phyloP scores from a whole-genome alignment of 2,888 invertebrate species.

The Monopis laevigella region DNA sequence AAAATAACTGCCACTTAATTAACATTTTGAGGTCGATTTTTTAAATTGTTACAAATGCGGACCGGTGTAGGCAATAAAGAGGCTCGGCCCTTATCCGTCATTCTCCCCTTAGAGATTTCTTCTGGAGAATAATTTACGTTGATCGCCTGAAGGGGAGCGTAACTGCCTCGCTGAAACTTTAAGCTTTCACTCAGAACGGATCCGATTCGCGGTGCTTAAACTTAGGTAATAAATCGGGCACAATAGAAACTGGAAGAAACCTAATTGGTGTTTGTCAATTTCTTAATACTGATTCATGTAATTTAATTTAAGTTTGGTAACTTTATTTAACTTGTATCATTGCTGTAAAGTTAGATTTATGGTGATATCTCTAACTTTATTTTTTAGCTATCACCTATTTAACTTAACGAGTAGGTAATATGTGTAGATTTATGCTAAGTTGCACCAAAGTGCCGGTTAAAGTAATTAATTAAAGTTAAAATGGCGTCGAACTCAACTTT shows the following conservation, averaged over 20 bases:
- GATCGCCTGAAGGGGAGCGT: slow-evolving; percentile 62
- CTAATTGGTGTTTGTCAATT: slow-evolving; percentile 16
- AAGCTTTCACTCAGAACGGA: slow-evolving; percentile 60
- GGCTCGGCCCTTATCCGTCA: slow-evolving; percentile 64
- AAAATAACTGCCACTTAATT: slow-evolving; percentile 44
- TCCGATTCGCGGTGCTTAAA: slow-evolving; percentile 56
- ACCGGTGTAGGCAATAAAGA: slow-evolving; percentile 59
- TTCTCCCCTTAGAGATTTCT: slow-evolving; percentile 64
- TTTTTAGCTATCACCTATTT: slow-evolving; percentile 1
- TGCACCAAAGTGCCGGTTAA: not conserved
- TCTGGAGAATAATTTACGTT: slow-evolving; percentile 65
- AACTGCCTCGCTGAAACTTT: slow-evolving; percentile 65
- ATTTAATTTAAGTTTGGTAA: slow-evolving; percentile 5
- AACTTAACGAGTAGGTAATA: not conserved
- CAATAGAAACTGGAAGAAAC: slow-evolving; percentile 39
- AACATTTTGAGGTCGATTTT: slow-evolving; percentile 57
- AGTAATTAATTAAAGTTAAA: too few species aligned
- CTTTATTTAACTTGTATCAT: too few species aligned
- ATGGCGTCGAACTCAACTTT: too few species aligned
- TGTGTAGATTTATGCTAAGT: too few species aligned
- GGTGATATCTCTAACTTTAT: too few species aligned
- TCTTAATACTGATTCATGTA: slow-evolving; percentile 9
- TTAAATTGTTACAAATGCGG: slow-evolving; percentile 47
- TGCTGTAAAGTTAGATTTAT: too few species aligned
- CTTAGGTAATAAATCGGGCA: slow-evolving; percentile 56